Conservation (phyloP, 2,888 invertebrate species). For the Tenthredo livida region DNA sequence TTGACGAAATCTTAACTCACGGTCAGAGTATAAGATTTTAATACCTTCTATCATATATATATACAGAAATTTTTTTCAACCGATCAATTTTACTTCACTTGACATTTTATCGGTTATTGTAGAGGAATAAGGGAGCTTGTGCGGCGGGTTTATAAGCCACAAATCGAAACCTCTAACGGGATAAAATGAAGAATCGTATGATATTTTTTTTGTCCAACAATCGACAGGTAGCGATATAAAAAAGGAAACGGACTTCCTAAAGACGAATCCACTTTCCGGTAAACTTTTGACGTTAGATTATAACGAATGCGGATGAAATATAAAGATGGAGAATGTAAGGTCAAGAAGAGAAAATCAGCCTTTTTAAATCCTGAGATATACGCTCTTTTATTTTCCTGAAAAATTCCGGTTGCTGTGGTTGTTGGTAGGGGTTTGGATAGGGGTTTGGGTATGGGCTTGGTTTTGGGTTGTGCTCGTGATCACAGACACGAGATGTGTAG, state of each 20-base stretch:
- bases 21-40: conserved; percentile 10
- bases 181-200: neutral
- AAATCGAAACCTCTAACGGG: neutral
- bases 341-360: neutral
- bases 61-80: neutral
- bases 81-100: neutral
- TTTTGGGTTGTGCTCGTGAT: neutral
- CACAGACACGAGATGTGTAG: conserved; percentile 3
- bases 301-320: neutral
- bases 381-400: conserved; percentile 2
- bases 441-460: neutral
- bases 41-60: neutral
- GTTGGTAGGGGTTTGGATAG: neutral
- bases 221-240: conserved; percentile 14
- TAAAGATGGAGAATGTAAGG: conserved; percentile 11
- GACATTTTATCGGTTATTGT: neutral
- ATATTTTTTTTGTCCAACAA: neutral
- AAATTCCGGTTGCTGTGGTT: neutral
- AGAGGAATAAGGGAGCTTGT: neutral
- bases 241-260: neutral
- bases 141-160: neutral
- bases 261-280: neutral
- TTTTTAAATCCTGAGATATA: neutral
- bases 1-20: neutral
- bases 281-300: neutral